Evolutionary conservation across 1,140 invertebrate species (phyloP).

Genomic region (Hypothenemus hampei): DNA sequence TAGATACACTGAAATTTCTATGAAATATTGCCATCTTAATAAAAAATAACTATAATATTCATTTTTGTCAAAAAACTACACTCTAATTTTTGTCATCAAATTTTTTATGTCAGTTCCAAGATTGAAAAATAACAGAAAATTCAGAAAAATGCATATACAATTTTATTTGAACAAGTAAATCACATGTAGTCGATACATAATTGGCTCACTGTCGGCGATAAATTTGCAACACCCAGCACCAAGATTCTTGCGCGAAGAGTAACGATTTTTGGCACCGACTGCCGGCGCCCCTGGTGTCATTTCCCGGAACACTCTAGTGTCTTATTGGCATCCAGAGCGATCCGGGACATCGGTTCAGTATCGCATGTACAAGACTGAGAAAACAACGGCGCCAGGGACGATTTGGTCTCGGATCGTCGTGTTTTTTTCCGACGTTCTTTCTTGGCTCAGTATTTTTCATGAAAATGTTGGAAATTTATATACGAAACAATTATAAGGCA

Average conservation of each 20-base stretch:
- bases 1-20: too few relatives aligned
- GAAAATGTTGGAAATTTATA: too few relatives aligned
- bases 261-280: conserved; percentile 36
- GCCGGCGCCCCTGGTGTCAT: conserved; percentile 27
- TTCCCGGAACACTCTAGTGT: conserved; percentile 31
- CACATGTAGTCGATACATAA: conserved; percentile 20
- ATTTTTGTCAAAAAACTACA: too few relatives aligned
- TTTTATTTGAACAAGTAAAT: conserved; percentile 5
- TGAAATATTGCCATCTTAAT: too few relatives aligned
- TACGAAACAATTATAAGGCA: too few relatives aligned
- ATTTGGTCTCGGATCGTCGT: neutral
- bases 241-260: conserved; percentile 38
- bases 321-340: conserved; percentile 34
- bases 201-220: conserved; percentile 22
- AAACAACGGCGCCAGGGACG: conserved; percentile 8
- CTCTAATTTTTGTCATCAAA: neutral
- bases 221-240: conserved; percentile 35
- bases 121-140: neutral
- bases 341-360: conserved; percentile 33
- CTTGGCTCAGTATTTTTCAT: too few relatives aligned
- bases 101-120: neutral
- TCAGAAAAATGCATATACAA: neutral
- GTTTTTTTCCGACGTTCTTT: too few relatives aligned
- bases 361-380: conserved; percentile 30
- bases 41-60: too few relatives aligned